Conservation (phyloP, 2,797 vertebrate species). For the Coendou prehensilis region DNA sequence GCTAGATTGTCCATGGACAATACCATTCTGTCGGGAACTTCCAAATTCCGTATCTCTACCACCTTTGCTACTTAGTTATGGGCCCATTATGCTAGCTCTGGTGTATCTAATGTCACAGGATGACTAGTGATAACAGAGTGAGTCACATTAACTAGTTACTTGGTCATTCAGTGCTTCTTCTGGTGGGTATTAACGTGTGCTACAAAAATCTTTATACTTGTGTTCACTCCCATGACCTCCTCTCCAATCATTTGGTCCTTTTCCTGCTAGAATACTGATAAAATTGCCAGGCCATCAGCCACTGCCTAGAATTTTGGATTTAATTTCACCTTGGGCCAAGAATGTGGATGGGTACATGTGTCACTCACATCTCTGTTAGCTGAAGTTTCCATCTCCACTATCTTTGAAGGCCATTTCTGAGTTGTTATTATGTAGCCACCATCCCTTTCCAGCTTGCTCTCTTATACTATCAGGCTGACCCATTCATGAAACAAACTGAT, state of each 20-base stretch:
- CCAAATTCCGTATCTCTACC: neutral
- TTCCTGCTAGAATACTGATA: neutral
- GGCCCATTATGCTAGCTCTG: neutral
- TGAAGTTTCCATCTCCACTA: neutral
- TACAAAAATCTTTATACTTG: neutral
- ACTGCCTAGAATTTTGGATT: neutral
- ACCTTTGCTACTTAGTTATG: neutral
- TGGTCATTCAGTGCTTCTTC: neutral
- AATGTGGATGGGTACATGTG: neutral
- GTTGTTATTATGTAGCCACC: neutral
- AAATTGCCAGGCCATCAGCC: neutral
- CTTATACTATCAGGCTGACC: neutral
- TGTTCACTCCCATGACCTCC: neutral
- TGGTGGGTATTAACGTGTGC: neutral
- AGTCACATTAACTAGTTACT: neutral
- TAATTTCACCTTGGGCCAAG: neutral
- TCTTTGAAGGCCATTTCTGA: neutral
- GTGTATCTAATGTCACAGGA: too few relatives aligned
- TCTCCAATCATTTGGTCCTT: neutral
- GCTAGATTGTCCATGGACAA: neutral
- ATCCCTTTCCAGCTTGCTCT: neutral
- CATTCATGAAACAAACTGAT: neutral
- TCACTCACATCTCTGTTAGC: neutral
- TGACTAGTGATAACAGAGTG: neutral
- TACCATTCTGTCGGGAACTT: neutral